Evolutionary conservation across 2,888 invertebrate species (phyloP).

Genomic region (Peribatodes rhomboidaria): DNA sequence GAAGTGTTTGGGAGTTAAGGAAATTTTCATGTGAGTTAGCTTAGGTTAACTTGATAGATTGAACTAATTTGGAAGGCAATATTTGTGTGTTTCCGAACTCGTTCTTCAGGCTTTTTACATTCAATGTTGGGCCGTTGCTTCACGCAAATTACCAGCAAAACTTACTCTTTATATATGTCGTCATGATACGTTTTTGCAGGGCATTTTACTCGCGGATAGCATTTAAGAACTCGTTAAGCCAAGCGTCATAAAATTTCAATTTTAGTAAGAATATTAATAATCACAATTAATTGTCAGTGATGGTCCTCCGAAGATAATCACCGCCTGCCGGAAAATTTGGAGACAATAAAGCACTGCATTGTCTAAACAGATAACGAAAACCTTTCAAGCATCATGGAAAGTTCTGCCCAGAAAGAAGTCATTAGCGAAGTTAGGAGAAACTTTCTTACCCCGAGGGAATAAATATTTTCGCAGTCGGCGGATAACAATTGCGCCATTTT

Average conservation of each 20-base stretch:
- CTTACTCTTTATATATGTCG: too few relatives aligned
- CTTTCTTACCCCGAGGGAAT: conserved; percentile 69
- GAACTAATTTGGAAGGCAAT: conserved; percentile 23
- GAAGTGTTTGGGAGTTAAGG: conserved; percentile 39
- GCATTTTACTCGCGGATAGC: too few relatives aligned
- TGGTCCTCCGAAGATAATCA: conserved; percentile 37
- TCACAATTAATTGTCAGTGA: too few relatives aligned
- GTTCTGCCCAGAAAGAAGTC: conserved; percentile 80
- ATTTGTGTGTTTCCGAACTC: neutral
- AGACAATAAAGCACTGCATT: conserved; percentile 72
- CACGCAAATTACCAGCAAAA: too few relatives aligned
- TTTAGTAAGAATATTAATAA: too few relatives aligned
- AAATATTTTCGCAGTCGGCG: conserved; percentile 77
- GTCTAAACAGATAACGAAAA: conserved; percentile 76
- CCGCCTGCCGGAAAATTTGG: conserved; percentile 54
- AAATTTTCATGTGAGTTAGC: conserved; percentile 34
- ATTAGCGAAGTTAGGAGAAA: conserved; percentile 78
- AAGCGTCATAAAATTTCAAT: too few relatives aligned
- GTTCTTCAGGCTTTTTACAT: too few relatives aligned
- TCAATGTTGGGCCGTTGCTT: too few relatives aligned
- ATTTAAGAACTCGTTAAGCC: too few relatives aligned
- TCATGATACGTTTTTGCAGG: too few relatives aligned
- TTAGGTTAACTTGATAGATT: conserved; percentile 35
- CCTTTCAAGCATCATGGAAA: conserved; percentile 71
- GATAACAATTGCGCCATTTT: conserved; percentile 72